A percentile compares a stretch with the other conserved stretches of the same genome.
These are phyloP conservation scores for Mythimna loreyi DNA, from an alignment of 2,888 invertebrate species.

Conservation along the genomic window DNA sequence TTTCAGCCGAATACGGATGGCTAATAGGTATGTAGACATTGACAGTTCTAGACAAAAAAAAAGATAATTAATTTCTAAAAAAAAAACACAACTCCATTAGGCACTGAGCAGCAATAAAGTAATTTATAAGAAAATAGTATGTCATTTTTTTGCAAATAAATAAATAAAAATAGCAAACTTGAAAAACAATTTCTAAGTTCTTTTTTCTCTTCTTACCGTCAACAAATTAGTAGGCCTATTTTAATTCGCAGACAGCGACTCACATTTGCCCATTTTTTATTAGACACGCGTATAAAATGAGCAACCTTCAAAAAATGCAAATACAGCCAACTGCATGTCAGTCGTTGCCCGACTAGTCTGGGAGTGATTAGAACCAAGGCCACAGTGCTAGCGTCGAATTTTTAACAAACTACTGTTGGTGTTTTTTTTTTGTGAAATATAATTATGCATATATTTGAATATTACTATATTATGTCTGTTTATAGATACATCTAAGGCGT, in stretches of 20 bases:
- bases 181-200: slow-evolving; percentile 13
- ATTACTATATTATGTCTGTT: slow-evolving; percentile 19
- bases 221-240: slow-evolving; percentile 20
- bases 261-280: slow-evolving; percentile 45
- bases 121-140: no score
- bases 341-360: slow-evolving; percentile 61
- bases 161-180: background rate
- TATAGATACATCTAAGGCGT: slow-evolving; percentile 20
- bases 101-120: no score
- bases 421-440: slow-evolving; percentile 28
- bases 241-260: slow-evolving; percentile 13
- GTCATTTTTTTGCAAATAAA: no score
- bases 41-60: no score
- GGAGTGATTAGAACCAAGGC: slow-evolving; percentile 64
- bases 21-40: background rate
- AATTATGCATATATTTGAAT: slow-evolving; percentile 31
- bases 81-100: no score
- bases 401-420: slow-evolving; percentile 34
- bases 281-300: slow-evolving; percentile 48
- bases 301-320: slow-evolving; percentile 64
- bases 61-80: no score
- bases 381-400: slow-evolving; percentile 47
- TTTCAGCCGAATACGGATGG: background rate
- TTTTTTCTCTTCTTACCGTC: background rate
- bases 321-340: slow-evolving; percentile 63